Evolutionary conservation across 2,888 invertebrate species (phyloP).

Genomic region (Aelia acuminata): DNA sequence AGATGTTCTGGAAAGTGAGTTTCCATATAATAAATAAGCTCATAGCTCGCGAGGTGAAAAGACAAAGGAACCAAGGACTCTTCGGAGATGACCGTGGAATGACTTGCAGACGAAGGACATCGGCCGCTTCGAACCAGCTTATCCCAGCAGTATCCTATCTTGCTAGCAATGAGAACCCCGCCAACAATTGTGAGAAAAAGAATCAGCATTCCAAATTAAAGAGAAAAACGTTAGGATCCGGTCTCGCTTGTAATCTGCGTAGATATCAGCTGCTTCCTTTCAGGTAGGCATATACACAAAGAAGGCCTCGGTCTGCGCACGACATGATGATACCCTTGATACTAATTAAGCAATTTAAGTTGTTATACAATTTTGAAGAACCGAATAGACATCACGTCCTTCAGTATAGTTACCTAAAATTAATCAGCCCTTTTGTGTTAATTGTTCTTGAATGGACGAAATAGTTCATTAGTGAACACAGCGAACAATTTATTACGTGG

Average conservation of each 20-base stretch:
- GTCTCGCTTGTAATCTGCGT: not conserved
- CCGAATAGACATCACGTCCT: too few relatives aligned
- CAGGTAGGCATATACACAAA: not conserved
- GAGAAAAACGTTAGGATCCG: slow-evolving; percentile 25
- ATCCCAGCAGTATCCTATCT: not conserved
- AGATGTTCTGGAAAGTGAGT: too few relatives aligned
- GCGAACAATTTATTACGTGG: too few relatives aligned
- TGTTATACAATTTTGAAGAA: too few relatives aligned
- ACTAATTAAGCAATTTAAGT: too few relatives aligned
- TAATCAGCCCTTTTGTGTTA: too few relatives aligned
- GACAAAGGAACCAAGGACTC: not conserved
- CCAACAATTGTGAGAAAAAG: slow-evolving; percentile 34
- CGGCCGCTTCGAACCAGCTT: not conserved
- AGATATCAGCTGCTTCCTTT: not conserved
- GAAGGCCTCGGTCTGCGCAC: not conserved
- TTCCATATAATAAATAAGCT: too few relatives aligned
- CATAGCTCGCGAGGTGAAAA: too few relatives aligned
- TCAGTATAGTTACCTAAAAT: too few relatives aligned
- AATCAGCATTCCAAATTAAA: slow-evolving; percentile 23
- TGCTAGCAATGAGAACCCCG: not conserved
- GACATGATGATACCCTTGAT: too few relatives aligned
- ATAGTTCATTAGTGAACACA: too few relatives aligned
- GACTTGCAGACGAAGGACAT: slow-evolving; percentile 4
- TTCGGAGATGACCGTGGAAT: not conserved
- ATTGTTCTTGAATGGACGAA: too few relatives aligned